phyloP scores from a whole-genome alignment of 92 coral and sea anemone genomes.

The Blastomussa wellsi region DNA sequence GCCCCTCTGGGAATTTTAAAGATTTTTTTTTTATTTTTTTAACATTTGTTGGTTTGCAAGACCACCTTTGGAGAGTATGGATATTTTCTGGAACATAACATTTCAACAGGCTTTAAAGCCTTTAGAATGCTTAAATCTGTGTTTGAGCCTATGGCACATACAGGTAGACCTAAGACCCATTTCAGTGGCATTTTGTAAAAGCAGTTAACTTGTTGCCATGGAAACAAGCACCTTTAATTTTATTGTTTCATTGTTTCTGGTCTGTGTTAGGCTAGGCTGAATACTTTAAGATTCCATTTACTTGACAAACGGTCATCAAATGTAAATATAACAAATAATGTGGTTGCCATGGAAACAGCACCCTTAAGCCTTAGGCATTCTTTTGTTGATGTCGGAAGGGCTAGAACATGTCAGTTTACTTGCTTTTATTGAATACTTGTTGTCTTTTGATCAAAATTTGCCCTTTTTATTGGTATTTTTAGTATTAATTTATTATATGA shows the following conservation, averaged over 20 bases:
- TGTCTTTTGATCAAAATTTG: slow-evolving; percentile 30
- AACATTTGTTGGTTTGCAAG: too few relatives aligned
- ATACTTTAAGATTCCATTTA: not conserved
- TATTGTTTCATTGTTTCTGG: not conserved
- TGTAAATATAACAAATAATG: too few relatives aligned
- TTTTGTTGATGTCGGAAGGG: not conserved
- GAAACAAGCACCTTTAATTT: slow-evolving; percentile 25
- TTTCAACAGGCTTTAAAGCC: too few relatives aligned
- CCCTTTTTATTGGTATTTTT: too few relatives aligned
- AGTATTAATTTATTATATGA: too few relatives aligned
- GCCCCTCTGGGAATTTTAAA: too few relatives aligned
- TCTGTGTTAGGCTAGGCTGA: not conserved
- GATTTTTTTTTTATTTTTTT: too few relatives aligned
- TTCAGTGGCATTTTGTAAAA: not conserved
- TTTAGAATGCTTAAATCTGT: too few relatives aligned
- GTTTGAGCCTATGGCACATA: too few relatives aligned
- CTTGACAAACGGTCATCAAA: too few relatives aligned
- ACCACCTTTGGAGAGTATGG: not conserved
- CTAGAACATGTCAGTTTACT: not conserved
- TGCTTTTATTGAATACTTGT: not conserved
- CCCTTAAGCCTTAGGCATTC: not conserved
- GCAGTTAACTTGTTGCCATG: slow-evolving; percentile 7
- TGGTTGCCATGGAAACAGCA: not conserved
- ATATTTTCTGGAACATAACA: too few relatives aligned
- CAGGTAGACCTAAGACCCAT: too few relatives aligned